Base-by-base conservation (phyloP, 2,888 invertebrate species). In the Clanis bilineata region DNA sequence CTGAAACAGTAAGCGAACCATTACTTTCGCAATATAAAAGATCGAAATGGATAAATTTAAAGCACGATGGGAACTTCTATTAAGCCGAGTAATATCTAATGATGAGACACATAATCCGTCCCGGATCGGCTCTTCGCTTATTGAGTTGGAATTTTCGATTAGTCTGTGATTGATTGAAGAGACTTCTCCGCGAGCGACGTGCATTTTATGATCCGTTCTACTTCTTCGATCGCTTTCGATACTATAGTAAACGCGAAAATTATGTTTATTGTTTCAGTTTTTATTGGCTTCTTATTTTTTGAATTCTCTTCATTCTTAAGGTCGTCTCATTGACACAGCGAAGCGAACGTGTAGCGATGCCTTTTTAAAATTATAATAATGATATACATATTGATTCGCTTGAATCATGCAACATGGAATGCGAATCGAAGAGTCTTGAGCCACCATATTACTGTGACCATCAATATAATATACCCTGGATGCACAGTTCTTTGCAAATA, bases 81-180 rank as follows among this genome's bases (percentile, higher is more conserved):
- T 56, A 39, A 56, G 51, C 79, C 75, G 68, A 82, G 85, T 85
- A 85, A 86, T 88, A 84, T 86, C 85, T 85, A 87, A 86, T 86
- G 84, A 87, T 83, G 86, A 84, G 84, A 83, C 85, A 88, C 81
- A 88, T 88, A 88, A 89, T 88, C 86, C 82, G 77, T 77, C 75
- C 76, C 78, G 78, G 78, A 85, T 83, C 77, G 83, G 75, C 77
- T 80, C 80, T 81, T 71, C 80, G 82, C 81, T 88, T 87, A 89
- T 89, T 87, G 86, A 86, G 80, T 80, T 73, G 90, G 90, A 88
- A 89, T 90, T 90, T 91, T 89, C 90, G 85, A 91, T 91, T 90
- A 91, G 84, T 81, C 79, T 82, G 83, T 89, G 91, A 91, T 91
- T 91, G 92, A 91, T 91, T 88, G 88, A 82, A 86, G 80, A 77